Evolutionary conservation across 1,140 invertebrate species (phyloP), one percentile per base, ranked within the genome.

Genomic region (Rhagoletis pomonella): DNA sequence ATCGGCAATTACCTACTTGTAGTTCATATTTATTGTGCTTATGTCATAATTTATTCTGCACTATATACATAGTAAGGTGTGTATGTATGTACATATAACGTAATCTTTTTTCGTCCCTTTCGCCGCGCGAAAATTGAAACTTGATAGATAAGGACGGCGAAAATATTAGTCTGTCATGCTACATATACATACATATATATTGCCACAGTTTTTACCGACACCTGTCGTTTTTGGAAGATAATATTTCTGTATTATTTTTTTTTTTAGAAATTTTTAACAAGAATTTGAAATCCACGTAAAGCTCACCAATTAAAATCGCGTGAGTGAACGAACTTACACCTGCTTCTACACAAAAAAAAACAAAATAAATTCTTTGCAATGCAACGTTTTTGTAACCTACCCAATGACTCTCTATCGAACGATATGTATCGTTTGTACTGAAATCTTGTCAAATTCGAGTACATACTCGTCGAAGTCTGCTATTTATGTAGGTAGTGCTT

Each of bases 401-500:
- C 90, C 89, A 92, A 89, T 42, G 90, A 90, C 60, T 92, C 90
- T n/a, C 91, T 90, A n/a, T 92, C 91, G 77, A n/a, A 92, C 64
- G 91, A 92, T 88, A 92, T 92, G 89, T 92, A 92, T 88, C 91
- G 88, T 47, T 88, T 89, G 86, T 92, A 92, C 69, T 92, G 91
- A 87, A 90, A 89, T 65, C 90, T 90, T 7, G 89, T 90, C 39
- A 92, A 92, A 88, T 92, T 92, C 29, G 91, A 92, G 65, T 91
- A 89, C 77, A 89, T 86, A 59, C 59, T 88, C 42, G 10, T 10
- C 67, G 9, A 39, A 14, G 4, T 77, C 12, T 77, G 69, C 69
- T 77, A 77, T 29, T 29, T 29, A 29, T 55, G 5, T 10, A 55
- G 50, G 47, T 19, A 29, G 73, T 55, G 17, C 47, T 81, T 81